Evolutionary conservation across 1,140 invertebrate species (phyloP), one percentile per base, ranked within the genome.

Genomic region (Bombus soroeensis): DNA sequence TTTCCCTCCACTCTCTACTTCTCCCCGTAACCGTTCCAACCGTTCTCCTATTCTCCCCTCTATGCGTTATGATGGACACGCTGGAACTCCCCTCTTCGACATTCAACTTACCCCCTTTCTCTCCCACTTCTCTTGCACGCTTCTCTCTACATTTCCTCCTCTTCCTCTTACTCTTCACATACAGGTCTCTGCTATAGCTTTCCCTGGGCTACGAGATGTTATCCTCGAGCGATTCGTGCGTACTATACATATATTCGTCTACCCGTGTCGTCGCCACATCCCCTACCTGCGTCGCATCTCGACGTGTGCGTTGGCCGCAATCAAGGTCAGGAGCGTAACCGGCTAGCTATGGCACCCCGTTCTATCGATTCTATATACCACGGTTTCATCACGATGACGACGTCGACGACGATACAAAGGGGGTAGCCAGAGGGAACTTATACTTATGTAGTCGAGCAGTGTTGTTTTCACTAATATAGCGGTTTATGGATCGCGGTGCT

Each of bases 201-300:
- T 85, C 89, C 90, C 90, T 89, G 87, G 84, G 76, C 84, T 73
- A 77, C 75, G 91, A 90, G 86, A 91, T 92, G 86, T 88, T 89
- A 86, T 89, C 91, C 91, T 90, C 92, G 89, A 90, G 91, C 90
- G 88, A 90, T 83, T 81, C 88, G 87, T 85, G 79, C 83, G 86
- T 81, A 88, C 87, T 89, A 87, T 89, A 86, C n/a, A 66, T 89
- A 82, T 89, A 87, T 87, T 85, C 87, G 88, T 89, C 84, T 88
- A 74, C 85, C 81, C 81, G 89, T 88, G 84, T 88, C 88, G 88
- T 89, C 88, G 88, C 88, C 87, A 89, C 88, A 89, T 89, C 88
- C 88, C 88, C 88, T 89, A 89, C 88, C 88, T 89, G 88, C 88
- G 88, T 89, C 88, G 88, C 87, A 73, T 87, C 79, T 81, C 87